Evolutionary conservation across 2,888 invertebrate species (phyloP).

Genomic region (Gibbula magus): DNA sequence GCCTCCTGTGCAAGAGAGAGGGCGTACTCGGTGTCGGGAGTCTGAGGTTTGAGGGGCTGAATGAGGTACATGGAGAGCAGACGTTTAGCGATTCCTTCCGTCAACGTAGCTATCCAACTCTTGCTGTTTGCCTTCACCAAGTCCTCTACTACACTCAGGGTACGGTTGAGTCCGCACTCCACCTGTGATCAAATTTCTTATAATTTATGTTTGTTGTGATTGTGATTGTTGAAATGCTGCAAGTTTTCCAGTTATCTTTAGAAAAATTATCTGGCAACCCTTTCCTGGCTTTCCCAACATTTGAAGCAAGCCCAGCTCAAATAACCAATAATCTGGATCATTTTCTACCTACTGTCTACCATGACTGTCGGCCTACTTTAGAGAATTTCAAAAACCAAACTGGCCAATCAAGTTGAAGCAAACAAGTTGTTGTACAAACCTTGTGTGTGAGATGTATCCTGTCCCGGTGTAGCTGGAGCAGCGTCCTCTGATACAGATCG

Average conservation of each 20-base stretch:
- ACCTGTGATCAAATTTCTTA: no score
- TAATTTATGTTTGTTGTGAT: no score
- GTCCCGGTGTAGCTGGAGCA: background rate
- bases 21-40: constrained; percentile 29
- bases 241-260: no score
- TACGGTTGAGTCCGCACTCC: constrained; percentile 18
- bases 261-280: no score
- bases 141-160: constrained; percentile 15
- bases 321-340: no score
- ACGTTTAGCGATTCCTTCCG: constrained; percentile 51
- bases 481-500: background rate
- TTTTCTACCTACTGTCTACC: no score
- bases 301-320: no score
- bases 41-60: constrained; percentile 31
- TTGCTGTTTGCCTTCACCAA: constrained; percentile 29
- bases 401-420: no score
- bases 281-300: no score
- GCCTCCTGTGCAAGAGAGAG: constrained; percentile 55
- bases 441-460: background rate
- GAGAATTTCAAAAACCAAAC: no score
- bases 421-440: background rate
- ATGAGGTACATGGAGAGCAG: constrained; percentile 52
- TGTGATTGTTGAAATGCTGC: no score
- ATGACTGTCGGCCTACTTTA: no score
- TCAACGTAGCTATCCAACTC: constrained; percentile 34